Conservation (phyloP, 2,113 vertebrate genomes). For the Platichthys flesus region DNA sequence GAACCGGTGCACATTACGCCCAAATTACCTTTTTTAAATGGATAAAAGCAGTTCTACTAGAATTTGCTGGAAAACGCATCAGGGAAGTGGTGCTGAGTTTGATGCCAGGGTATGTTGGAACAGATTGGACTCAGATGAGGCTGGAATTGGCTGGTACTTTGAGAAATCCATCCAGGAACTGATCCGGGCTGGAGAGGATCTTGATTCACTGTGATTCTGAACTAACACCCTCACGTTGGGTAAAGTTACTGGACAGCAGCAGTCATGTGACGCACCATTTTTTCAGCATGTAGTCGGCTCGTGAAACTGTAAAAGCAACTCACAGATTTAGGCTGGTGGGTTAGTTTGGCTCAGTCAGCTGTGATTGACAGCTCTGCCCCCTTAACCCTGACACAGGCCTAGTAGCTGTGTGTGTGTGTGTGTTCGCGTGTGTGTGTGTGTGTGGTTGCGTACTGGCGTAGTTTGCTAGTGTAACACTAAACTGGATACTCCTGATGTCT, state of each 20-base stretch:
- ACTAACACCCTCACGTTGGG: no score
- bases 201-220: no score
- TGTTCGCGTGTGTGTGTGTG: background rate
- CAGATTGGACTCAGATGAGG: background rate
- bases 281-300: background rate
- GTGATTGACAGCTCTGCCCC: slow-evolving; percentile 34
- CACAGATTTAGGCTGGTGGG: background rate
- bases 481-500: slow-evolving; percentile 51
- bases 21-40: no score
- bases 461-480: slow-evolving; percentile 40
- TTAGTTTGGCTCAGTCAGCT: slow-evolving; percentile 1
- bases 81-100: background rate
- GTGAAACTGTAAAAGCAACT: background rate
- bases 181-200: background rate
- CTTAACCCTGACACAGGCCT: slow-evolving; percentile 26
- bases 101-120: background rate
- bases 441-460: background rate
- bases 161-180: background rate
- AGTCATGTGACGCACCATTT: background rate
- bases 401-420: slow-evolving; percentile 23
- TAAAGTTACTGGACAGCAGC: no score
- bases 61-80: background rate
- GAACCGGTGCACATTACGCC: background rate
- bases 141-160: background rate
- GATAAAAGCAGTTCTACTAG: no score